Percentiles rank a stretch among this genome's conserved stretches.
Conservation (phyloP, 2,113 vertebrate genomes). For the Ranitomeya variabilis region DNA sequence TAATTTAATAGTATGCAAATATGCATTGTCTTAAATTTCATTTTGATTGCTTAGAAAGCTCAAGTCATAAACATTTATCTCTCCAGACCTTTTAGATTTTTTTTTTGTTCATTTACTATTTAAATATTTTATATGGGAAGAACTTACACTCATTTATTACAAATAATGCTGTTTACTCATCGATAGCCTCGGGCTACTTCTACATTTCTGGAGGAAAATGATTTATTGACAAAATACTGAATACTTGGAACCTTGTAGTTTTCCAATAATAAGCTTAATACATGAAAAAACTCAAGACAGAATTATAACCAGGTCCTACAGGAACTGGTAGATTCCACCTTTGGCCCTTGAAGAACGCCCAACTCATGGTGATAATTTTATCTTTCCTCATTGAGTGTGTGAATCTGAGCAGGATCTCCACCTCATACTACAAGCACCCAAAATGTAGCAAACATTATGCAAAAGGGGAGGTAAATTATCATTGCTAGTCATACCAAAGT, state of each 20-base stretch:
- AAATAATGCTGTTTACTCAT: conserved; percentile 35
- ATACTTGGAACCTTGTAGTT: background rate
- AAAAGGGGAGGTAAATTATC: background rate
- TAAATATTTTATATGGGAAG: conserved; percentile 35
- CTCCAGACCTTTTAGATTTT: background rate
- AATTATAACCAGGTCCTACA: background rate
- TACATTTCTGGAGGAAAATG: conserved; percentile 2
- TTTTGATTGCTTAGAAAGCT: conserved; percentile 46
- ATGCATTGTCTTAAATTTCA: conserved; percentile 57
- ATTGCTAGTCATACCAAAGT: background rate
- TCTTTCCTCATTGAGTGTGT: background rate
- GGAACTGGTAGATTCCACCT: background rate
- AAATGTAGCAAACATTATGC: background rate
- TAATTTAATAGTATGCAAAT: conserved; percentile 54
- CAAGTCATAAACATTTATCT: conserved; percentile 49
- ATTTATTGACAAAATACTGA: background rate
- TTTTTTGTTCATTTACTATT: conserved; percentile 36
- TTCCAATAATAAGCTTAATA: background rate
- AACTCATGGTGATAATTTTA: background rate
- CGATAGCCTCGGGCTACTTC: conserved; percentile 1
- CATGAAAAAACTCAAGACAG: background rate
- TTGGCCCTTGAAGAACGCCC: background rate
- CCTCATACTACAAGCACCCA: background rate
- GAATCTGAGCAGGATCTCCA: background rate
- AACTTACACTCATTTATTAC: conserved; percentile 9